These are phyloP conservation scores for Drosophila antonietae DNA, from an alignment of 2,888 invertebrate species.

Conservation along the genomic window DNA sequence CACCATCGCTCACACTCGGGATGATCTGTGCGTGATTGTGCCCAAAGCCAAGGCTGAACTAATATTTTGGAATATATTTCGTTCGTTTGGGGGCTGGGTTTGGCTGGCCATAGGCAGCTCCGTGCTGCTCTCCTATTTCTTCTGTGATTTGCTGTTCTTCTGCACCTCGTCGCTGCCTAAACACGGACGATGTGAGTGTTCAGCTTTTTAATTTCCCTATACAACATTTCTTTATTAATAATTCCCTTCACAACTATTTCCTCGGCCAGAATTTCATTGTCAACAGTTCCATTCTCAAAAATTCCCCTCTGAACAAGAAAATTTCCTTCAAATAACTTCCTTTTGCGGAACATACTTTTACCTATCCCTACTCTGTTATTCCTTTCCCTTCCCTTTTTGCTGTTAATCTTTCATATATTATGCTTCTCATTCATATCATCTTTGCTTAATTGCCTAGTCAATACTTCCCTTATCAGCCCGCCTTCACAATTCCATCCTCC, in stretches of 20 bases:
- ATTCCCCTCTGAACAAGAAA: not conserved
- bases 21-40: constrained; percentile 86
- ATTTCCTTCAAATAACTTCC: not conserved
- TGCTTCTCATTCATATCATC: no score
- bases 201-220: not conserved
- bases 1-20: constrained; percentile 86
- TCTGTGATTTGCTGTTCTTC: constrained; percentile 50
- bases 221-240: not conserved
- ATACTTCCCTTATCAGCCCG: not conserved
- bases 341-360: no score
- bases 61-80: constrained; percentile 85
- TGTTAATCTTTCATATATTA: no score
- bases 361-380: not conserved
- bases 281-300: not conserved
- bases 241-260: not conserved
- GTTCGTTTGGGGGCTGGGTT: constrained; percentile 76
- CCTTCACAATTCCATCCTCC: not conserved
- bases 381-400: not conserved
- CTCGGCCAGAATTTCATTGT: not conserved
- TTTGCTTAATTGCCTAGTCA: no score
- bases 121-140: constrained; percentile 64
- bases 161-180: not conserved
- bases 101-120: constrained; percentile 74
- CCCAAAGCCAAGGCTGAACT: constrained; percentile 86
- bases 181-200: not conserved